Percentiles rank a stretch among this genome's conserved stretches.
Evolutionary conservation across 2,888 invertebrate genomes (phyloP).

Genomic region (Dryadula phaetusa): DNA sequence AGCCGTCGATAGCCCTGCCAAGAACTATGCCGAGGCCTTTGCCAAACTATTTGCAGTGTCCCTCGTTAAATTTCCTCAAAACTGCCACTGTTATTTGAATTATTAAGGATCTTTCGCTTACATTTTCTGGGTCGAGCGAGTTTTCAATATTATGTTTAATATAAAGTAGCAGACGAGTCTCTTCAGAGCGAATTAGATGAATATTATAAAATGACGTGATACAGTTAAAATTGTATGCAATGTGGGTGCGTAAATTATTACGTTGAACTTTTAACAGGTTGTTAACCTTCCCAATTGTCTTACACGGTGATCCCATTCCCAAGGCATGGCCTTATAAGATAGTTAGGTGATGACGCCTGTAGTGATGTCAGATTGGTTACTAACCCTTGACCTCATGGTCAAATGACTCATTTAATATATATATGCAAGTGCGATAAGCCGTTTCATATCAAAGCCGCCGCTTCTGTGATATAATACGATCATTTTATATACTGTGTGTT

Average conservation of each 20-base stretch:
- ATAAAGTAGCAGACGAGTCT: background rate
- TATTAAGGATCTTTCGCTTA: slow-evolving; percentile 42
- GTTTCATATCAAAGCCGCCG: background rate
- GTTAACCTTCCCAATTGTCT: slow-evolving; percentile 35
- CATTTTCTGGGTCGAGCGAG: slow-evolving; percentile 31
- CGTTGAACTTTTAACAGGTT: slow-evolving; percentile 30
- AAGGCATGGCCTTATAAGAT: slow-evolving; percentile 40
- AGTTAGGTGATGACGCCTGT: slow-evolving; percentile 40
- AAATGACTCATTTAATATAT: slow-evolving; percentile 46
- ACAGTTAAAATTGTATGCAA: slow-evolving; percentile 3
- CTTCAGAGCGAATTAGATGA: background rate
- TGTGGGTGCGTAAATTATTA: background rate
- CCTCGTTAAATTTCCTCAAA: slow-evolving; percentile 45
- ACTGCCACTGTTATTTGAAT: slow-evolving; percentile 43
- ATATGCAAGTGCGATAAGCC: slow-evolving; percentile 32
- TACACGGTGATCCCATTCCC: slow-evolving; percentile 40
- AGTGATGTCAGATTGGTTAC: slow-evolving; percentile 48
- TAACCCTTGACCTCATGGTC: slow-evolving; percentile 48
- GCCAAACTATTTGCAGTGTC: slow-evolving; percentile 49
- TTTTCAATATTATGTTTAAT: slow-evolving; percentile 11
- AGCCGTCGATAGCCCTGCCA: slow-evolving; percentile 44
- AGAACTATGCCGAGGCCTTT: slow-evolving; percentile 42
- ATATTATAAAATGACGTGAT: background rate
- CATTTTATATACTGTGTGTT: background rate
- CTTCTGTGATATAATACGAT: background rate